Evolutionary conservation across 2,888 invertebrate genomes (phyloP), one percentile per base, ranked within the genome.

Genomic region (Caenorhabditis uteleia): DNA sequence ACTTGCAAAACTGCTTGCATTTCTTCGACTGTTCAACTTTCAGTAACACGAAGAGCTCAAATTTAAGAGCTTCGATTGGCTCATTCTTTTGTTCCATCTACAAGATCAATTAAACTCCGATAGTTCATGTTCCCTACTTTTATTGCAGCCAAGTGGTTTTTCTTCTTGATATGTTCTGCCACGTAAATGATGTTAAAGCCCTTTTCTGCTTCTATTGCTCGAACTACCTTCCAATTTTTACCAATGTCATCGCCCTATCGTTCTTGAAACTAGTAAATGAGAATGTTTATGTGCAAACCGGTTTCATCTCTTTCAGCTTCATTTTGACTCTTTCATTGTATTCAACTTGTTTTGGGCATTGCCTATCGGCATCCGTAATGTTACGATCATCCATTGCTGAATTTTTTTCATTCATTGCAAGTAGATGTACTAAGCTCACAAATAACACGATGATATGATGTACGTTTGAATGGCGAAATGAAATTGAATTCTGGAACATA

Each of bases 101-200:
- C 23, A 57, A 49, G 14, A 25, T 45, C n/a, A 31, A n/a, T 6
- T 31, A 10, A 6, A 34, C 10, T 4, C 10, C 33, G 2, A 8
- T 31, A 12, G 16, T 34, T 34, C 16, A 20, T 38, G 5, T 4
- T 3, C 18, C 20, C 23, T 4, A 64, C 66, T 25, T 66, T 66
- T 14, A 66, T 46, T 25, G 66, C 66, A 1, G 60, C 66, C 49
- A 53, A 20, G n/a, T n/a, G n/a, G 12, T 48, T 56, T 38, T 66
- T 56, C 18, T 56, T 60, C 38, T 49, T 43, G 21, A 27, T 14
- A 31, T 70, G 56, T 44, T 70, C 64, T 10, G 55, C 70, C 40
- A 70, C 55, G 45, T 64, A 70, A 45, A 70, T 70, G 33, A 57
- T 64, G 43, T 70, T 64, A 60, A 70, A 67, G 20, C 70, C 67